Conservation (phyloP, 2,888 invertebrate species). For the Apocheima hispidaria region DNA sequence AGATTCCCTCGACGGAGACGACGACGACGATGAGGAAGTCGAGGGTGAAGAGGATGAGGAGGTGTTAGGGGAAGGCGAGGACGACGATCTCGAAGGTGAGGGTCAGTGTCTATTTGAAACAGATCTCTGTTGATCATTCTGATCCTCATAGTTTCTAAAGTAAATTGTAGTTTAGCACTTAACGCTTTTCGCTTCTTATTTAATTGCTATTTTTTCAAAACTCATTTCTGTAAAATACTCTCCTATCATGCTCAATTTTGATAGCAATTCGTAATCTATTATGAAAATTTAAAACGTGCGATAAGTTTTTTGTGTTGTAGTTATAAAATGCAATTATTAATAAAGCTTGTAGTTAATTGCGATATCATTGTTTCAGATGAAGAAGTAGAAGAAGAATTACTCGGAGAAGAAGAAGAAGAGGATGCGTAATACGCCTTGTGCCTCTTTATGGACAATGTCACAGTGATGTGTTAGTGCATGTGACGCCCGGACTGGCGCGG, state of each 20-base stretch:
- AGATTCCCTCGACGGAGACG: conserved; percentile 86
- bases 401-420: conserved; percentile 83
- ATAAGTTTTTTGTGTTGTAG: neutral
- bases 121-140: neutral
- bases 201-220: neutral
- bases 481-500: conserved; percentile 81
- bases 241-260: neutral
- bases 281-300: neutral
- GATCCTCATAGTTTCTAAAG: neutral
- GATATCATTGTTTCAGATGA: conserved; percentile 76
- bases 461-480: conserved; percentile 85
- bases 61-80: conserved; percentile 87
- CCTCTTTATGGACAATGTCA: conserved; percentile 84
- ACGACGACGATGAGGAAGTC: conserved; percentile 87
- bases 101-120: conserved; percentile 6
- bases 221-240: neutral
- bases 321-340: neutral
- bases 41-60: conserved; percentile 89
- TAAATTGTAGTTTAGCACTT: conserved; percentile 1
- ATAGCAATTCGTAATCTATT: neutral
- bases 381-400: conserved; percentile 81
- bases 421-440: conserved; percentile 85
- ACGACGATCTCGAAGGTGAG: conserved; percentile 88
- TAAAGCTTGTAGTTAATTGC: conserved; percentile 29
- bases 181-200: neutral